Evolutionary conservation across 1,140 invertebrate genomes (phyloP).

Genomic region (Diabrotica undecimpunctata): DNA sequence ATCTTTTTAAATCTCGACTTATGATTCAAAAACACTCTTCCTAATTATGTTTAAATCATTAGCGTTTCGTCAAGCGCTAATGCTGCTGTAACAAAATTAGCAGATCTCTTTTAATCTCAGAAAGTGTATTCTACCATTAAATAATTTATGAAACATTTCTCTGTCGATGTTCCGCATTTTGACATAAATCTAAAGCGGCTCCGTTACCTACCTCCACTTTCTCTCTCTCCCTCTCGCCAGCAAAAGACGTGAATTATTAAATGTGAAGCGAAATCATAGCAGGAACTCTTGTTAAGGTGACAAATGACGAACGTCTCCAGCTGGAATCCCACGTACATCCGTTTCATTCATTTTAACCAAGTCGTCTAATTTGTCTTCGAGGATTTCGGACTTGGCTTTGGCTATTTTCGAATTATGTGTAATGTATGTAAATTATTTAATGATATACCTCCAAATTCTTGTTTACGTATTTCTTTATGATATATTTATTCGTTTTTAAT

Average conservation of each 20-base stretch:
- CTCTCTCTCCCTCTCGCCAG: background rate
- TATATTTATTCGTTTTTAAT: no score
- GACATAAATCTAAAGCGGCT: background rate
- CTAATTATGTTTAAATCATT: no score
- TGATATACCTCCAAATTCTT: no score
- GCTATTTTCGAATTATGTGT: background rate
- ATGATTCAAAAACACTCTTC: no score
- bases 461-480: no score
- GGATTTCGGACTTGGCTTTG: background rate
- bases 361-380: background rate
- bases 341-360: conserved; percentile 2
- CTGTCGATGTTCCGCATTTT: background rate
- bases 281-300: background rate
- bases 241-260: background rate
- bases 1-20: no score
- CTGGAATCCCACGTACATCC: background rate
- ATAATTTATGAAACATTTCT: background rate
- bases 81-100: no score
- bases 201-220: background rate
- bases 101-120: no score
- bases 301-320: conserved; percentile 1
- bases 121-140: no score
- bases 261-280: background rate
- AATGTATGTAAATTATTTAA: background rate
- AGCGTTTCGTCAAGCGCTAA: no score